Evolutionary conservation across 2,888 invertebrate species (phyloP).

Genomic region (Prosapia bicincta): DNA sequence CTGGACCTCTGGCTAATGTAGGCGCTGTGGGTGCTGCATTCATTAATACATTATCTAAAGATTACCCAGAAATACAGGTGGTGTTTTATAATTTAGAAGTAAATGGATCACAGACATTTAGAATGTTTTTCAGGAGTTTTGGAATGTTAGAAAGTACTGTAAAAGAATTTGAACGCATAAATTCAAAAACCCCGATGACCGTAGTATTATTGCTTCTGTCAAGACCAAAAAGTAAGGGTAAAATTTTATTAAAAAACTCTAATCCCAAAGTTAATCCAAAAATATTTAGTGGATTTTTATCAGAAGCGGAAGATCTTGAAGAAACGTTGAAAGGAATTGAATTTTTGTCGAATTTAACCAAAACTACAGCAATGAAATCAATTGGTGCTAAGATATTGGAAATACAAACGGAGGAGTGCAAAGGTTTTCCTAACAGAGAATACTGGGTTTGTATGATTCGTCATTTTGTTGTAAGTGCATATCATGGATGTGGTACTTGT

Average conservation of each 20-base stretch:
- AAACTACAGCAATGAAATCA: neutral
- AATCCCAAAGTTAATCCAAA: slow-evolving; percentile 7
- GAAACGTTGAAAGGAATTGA: slow-evolving; percentile 7
- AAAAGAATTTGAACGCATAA: slow-evolving; percentile 55
- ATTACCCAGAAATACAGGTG: slow-evolving; percentile 42
- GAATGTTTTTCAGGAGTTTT: slow-evolving; percentile 46
- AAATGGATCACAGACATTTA: slow-evolving; percentile 26
- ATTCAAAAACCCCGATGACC: slow-evolving; percentile 50
- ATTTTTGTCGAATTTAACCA: neutral
- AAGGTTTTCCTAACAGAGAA: neutral
- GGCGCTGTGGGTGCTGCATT: slow-evolving; percentile 47
- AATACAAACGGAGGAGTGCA: neutral
- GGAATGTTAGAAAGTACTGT: slow-evolving; percentile 48
- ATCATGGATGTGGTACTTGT: slow-evolving; percentile 66
- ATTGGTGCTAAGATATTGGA: slow-evolving; percentile 9
- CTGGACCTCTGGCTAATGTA: slow-evolving; percentile 45
- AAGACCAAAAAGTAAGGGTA: slow-evolving; percentile 14
- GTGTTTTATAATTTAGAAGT: slow-evolving; percentile 39
- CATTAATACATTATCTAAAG: slow-evolving; percentile 40
- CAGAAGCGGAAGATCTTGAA: neutral
- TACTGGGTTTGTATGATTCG: slow-evolving; percentile 58
- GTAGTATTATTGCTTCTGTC: neutral
- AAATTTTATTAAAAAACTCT: neutral
- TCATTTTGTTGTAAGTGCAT: slow-evolving; percentile 54
- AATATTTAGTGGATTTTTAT: slow-evolving; percentile 9